A percentile compares a stretch with the other conserved stretches of the same genome.
Conservation (phyloP, 2,797 vertebrate genomes). For the Gastrophryne carolinensis region DNA sequence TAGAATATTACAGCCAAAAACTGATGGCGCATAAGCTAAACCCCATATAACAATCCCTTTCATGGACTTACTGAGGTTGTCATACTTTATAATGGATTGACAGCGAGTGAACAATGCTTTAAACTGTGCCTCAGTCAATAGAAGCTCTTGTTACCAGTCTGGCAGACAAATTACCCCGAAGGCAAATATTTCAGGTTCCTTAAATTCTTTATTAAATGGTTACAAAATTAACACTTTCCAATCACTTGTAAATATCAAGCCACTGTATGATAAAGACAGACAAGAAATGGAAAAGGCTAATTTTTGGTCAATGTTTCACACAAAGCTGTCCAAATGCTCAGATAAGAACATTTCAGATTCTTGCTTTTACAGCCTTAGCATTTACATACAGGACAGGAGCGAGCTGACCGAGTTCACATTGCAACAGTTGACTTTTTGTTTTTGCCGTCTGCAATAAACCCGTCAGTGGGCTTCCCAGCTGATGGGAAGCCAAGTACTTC, state of each 20-base stretch:
- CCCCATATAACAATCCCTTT: conserved; percentile 32
- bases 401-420: not conserved
- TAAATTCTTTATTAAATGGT: conserved; percentile 34
- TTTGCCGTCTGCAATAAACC: not conserved
- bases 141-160: conserved; percentile 27
- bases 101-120: conserved; percentile 16
- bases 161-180: conserved; percentile 11
- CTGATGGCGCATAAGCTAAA: not conserved
- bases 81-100: conserved; percentile 45
- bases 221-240: not conserved
- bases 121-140: conserved; percentile 14
- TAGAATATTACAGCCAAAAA: conserved; percentile 1
- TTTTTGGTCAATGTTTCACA: too few relatives aligned
- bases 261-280: too few relatives aligned
- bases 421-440: too few relatives aligned
- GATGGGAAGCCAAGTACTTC: not conserved
- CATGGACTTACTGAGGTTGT: conserved; percentile 5
- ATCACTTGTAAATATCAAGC: too few relatives aligned
- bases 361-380: too few relatives aligned
- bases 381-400: not conserved
- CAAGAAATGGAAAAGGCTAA: too few relatives aligned
- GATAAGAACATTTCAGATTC: too few relatives aligned
- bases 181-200: conserved; percentile 45
- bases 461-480: not conserved
- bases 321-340: too few relatives aligned